phyloP scores from a whole-genome alignment of 2,888 invertebrate genomes.

The Meghimatium bilineatum region DNA sequence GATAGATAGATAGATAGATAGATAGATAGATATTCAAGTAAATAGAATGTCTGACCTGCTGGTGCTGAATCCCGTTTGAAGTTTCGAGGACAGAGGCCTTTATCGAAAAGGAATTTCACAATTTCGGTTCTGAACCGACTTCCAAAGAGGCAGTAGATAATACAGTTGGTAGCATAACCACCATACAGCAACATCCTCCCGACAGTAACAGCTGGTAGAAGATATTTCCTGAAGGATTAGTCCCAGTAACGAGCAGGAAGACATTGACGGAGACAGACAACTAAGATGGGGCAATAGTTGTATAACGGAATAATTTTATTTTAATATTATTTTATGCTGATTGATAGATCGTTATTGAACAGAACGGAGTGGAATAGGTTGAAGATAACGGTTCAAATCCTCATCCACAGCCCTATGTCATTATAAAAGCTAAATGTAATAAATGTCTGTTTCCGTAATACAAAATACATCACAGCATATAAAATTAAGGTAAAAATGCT shows the following conservation, averaged over 20 bases:
- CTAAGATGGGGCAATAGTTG: not conserved
- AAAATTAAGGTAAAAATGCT: no score
- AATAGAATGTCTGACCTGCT: not conserved
- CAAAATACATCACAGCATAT: no score
- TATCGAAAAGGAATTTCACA: not conserved
- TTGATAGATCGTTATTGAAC: no score
- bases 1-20: conserved; percentile 18
- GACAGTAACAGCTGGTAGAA: not conserved
- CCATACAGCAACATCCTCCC: not conserved
- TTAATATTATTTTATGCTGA: no score
- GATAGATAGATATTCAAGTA: no score
- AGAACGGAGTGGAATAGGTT: no score
- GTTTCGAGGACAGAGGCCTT: not conserved
- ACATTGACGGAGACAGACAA: not conserved
- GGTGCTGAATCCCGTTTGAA: not conserved
- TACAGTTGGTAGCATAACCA: conserved; percentile 14
- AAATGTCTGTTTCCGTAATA: no score
- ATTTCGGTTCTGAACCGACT: not conserved
- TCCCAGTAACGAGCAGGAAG: not conserved
- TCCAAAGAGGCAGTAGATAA: conserved; percentile 10
- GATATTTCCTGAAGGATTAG: not conserved
- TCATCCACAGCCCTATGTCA: no score
- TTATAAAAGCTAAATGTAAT: no score
- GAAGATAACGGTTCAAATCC: no score
- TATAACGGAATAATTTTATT: no score